Base-by-base conservation (phyloP, 2,113 vertebrate genomes). In the Stictonetta naevosa region DNA sequence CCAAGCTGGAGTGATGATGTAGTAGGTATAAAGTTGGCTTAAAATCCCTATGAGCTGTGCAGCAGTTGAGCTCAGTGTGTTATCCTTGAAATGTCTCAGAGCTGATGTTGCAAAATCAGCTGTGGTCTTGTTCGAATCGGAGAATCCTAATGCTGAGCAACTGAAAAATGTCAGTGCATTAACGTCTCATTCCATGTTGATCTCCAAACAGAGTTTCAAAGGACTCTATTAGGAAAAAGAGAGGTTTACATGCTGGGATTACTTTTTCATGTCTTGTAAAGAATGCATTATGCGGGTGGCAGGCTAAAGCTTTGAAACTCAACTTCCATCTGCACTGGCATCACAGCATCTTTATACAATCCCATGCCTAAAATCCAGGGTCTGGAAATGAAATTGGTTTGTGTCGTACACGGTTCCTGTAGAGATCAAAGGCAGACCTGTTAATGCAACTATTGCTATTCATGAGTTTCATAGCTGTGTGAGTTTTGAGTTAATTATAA, bases 401-500 rank as follows among this genome's bases (percentile, higher is more conserved):
- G 66, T 85, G 75, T 86, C 88, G 52, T 94, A 67, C 93, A 83
- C 58, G 62, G 91, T 87, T 95, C 86, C 92, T 92, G 86, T 81
- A 77, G 90, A 95, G 92, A 96, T 96, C 95, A 97, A 96, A 96
- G 92, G 76, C 87, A 88, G 69, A 83, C 72, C 92, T 91, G 88
- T 55, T 93, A 96, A 95, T 96, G 86, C 91, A 94, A 78, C 96
- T 96, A 92, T 92, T 92, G 95, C 91, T 96, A 95, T 96, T 97
- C 95, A 93, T 96, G 93, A 96, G 84, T 87, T 92, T 95, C 83
- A 42, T 87, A 89, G 83, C 66, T 1, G 0, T 84, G 74, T 91
- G 91, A 89, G 86, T 96, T 97, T 93, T 95, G 79, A 86, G 92
- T 95, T 97, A 96, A 95, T 97, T 96, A 95, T 94, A 96, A 95